These are phyloP conservation scores for Anthophora plumipes DNA, from an alignment of 2,888 invertebrate species.

Conservation along the genomic window DNA sequence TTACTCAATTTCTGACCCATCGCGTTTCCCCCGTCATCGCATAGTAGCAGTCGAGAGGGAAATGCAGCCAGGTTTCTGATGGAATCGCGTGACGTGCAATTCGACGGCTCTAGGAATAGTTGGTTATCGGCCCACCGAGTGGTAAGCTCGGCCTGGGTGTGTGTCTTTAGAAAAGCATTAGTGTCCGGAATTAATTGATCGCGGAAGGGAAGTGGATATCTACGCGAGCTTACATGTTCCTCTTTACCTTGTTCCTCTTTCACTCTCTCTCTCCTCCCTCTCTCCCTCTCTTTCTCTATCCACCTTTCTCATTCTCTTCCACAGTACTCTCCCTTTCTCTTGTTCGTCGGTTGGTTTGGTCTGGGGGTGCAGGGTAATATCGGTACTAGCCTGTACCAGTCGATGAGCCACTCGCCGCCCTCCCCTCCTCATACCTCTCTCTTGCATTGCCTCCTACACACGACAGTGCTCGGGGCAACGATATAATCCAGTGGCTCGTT, in stretches of 20 bases:
- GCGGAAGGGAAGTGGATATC: slow-evolving; percentile 81
- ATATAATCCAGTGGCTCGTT: slow-evolving; percentile 77
- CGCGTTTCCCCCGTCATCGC: slow-evolving; percentile 24
- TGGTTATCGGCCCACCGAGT: slow-evolving; percentile 71
- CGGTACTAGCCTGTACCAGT: slow-evolving; percentile 83
- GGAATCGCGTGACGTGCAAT: slow-evolving; percentile 78
- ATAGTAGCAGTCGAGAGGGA: slow-evolving; percentile 56
- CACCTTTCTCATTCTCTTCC: slow-evolving; percentile 49
- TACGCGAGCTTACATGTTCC: slow-evolving; percentile 79
- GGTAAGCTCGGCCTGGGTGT: slow-evolving; percentile 67
- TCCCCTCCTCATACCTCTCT: slow-evolving; percentile 65
- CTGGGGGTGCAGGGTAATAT: slow-evolving; percentile 81
- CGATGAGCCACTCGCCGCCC: slow-evolving; percentile 79
- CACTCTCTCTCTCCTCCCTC: slow-evolving; percentile 58
- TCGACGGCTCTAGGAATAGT: slow-evolving; percentile 73
- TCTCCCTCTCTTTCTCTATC: slow-evolving; percentile 62
- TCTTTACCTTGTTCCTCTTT: slow-evolving; percentile 37
- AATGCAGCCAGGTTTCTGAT: slow-evolving; percentile 64
- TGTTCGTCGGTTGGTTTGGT: slow-evolving; percentile 57
- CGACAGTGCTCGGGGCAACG: slow-evolving; percentile 74
- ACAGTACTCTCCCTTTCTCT: slow-evolving; percentile 59
- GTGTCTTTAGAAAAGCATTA: slow-evolving; percentile 82
- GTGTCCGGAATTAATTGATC: slow-evolving; percentile 83
- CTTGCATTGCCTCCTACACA: slow-evolving; percentile 78
- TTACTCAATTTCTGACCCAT: slow-evolving; percentile 47